phyloP scores from a whole-genome alignment of 2,113 vertebrate species.

The Pedetes capensis region DNA sequence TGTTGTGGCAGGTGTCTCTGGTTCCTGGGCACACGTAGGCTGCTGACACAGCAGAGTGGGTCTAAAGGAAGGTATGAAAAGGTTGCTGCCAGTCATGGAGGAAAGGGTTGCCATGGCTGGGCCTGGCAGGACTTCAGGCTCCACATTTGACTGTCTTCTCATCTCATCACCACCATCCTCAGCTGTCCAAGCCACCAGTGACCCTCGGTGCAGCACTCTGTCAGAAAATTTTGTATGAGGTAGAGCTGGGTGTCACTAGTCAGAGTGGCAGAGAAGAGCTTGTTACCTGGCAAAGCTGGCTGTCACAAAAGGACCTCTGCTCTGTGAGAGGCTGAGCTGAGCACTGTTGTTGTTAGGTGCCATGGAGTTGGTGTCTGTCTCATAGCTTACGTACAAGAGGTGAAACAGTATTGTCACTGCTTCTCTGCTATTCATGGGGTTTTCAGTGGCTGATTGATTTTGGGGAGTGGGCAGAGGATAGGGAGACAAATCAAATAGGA shows the following conservation, averaged over 20 bases:
- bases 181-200: conserved; percentile 58
- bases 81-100: background rate
- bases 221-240: conserved; percentile 59
- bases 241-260: conserved; percentile 64
- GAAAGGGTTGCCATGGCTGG: background rate
- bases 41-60: background rate
- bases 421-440: too few relatives aligned
- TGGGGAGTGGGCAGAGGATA: too few relatives aligned
- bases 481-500: background rate
- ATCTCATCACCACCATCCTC: background rate
- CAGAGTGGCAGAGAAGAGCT: conserved; percentile 64
- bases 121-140: conserved; percentile 27
- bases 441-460: too few relatives aligned
- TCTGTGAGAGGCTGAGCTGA: background rate
- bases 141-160: conserved; percentile 23
- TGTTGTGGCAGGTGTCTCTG: background rate
- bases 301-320: conserved; percentile 69
- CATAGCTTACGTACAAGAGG: too few relatives aligned
- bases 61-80: background rate
- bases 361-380: too few relatives aligned
- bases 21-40: background rate
- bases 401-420: too few relatives aligned
- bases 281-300: conserved; percentile 58
- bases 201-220: conserved; percentile 49
- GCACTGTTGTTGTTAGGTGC: too few relatives aligned